Base-by-base conservation (phyloP, 2,888 invertebrate species). In the Galeruca laticollis region DNA sequence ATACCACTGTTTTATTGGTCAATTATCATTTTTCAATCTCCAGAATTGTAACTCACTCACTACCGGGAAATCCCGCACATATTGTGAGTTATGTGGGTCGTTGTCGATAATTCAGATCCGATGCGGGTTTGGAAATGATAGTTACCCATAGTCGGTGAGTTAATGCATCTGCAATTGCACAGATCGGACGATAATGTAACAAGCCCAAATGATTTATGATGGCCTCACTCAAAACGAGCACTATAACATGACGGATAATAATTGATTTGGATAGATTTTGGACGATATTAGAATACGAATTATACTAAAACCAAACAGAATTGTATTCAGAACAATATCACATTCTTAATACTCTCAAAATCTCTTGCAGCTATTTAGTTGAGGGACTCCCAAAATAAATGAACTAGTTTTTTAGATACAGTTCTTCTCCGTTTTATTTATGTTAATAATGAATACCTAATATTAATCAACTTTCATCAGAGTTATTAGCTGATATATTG, bases 81-180 rank as follows among this genome's bases (percentile, higher is more conserved):
- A 67, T 70, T 67, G 52, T 54, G 49, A 60, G 40, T 63, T 35
- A 67, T 52, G 67, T 26, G 37, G 40, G 62, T 26, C 66, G 67
- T 59, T 33, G 67, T 63, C 59, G 67, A 70, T 70, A 70, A 70
- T 60, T 70, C 67, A 63, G 60, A 37, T 57, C 51, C 60, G 60
- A 67, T 63, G 60, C 57, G 57, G 56, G 57, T 73, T 72, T 70
- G 67, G 61, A 63, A 59, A 66, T 66, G 67, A 70, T 59, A 66
- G 66, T 60, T 62, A 60, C 68, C 64, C 63, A 57, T 63, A 69
- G 57, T 68, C 73, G 73, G 75, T 78, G 79, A 80, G 78, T 81
- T 80, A 81, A 80, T 79, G 81, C 80, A 79, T 77, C 79, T 81
- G 80, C 80, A 80, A 78, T 79, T 78, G 78, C 76, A 77, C 77